Conservation (phyloP, 35 echinoderm and acorn worm genomes). For the Chiridota heheva region DNA sequence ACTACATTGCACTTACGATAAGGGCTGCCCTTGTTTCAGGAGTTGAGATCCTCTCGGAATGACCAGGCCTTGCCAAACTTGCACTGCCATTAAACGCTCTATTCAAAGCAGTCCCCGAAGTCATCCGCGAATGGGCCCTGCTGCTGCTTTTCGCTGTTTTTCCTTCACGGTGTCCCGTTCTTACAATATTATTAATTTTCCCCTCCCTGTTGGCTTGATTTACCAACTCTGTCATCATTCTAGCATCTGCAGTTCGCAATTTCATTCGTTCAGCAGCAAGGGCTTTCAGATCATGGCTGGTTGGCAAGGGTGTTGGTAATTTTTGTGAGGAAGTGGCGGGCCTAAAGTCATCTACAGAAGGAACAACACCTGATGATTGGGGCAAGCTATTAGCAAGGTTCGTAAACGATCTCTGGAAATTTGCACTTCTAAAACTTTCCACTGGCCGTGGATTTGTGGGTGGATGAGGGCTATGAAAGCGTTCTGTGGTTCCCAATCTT, state of each 20-base stretch:
- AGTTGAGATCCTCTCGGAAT: constrained; percentile 69
- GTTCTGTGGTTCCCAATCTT: constrained; percentile 27
- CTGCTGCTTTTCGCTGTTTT: constrained; percentile 68
- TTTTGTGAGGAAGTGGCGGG: constrained; percentile 34
- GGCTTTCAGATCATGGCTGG: neutral
- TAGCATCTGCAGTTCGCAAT: constrained; percentile 69
- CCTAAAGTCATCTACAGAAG: constrained; percentile 2
- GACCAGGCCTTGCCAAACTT: constrained; percentile 32
- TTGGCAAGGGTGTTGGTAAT: constrained; percentile 25
- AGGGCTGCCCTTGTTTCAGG: constrained; percentile 81
- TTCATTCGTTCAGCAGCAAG: constrained; percentile 29
- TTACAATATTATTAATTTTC: constrained; percentile 91
- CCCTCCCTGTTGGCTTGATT: constrained; percentile 93
- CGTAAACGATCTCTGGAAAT: constrained; percentile 29
- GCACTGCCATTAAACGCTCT: constrained; percentile 51
- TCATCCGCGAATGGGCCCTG: constrained; percentile 39
- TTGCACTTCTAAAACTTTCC: constrained; percentile 15
- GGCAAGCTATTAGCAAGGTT: constrained; percentile 29
- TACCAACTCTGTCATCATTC: constrained; percentile 85
- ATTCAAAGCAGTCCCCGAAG: constrained; percentile 42
- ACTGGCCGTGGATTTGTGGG: no score
- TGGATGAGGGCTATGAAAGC: constrained; percentile 58
- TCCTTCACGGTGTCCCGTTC: constrained; percentile 51
- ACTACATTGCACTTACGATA: constrained; percentile 71
- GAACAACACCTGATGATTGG: constrained; percentile 4